Percentiles rank a stretch among this genome's conserved stretches.
These are phyloP conservation scores for Mythimna albipuncta DNA, from an alignment of 2,888 invertebrate species.

Conservation along the genomic window DNA sequence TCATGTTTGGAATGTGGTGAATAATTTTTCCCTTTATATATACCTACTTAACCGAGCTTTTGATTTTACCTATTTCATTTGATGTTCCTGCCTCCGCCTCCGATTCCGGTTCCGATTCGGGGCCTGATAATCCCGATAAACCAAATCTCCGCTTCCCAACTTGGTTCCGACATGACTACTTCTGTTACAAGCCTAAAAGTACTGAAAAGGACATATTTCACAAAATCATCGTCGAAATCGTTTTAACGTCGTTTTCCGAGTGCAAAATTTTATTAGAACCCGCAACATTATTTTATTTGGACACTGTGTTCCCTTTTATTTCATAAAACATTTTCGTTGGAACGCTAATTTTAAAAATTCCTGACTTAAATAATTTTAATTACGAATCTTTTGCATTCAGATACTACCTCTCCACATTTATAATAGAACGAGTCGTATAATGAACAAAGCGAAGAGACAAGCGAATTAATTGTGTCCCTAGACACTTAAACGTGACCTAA, in stretches of 20 bases:
- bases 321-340: slow-evolving; percentile 10
- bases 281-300: slow-evolving; percentile 12
- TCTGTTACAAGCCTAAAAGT: no score
- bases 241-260: not conserved
- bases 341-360: slow-evolving; percentile 27
- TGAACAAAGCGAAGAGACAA: slow-evolving; percentile 36
- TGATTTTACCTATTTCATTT: no score
- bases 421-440: slow-evolving; percentile 28
- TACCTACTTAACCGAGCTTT: no score
- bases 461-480: slow-evolving; percentile 40
- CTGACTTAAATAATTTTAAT: slow-evolving; percentile 38
- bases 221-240: not conserved
- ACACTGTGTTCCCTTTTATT: slow-evolving; percentile 10
- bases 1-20: no score
- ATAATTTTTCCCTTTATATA: no score
- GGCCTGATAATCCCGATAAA: no score
- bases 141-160: no score
- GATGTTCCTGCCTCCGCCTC: no score
- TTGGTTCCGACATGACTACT: no score
- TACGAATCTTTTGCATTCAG: slow-evolving; percentile 29
- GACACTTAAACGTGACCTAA: slow-evolving; percentile 33
- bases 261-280: not conserved
- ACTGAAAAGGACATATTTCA: not conserved
- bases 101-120: no score
- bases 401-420: slow-evolving; percentile 19